Conservation (phyloP, 2,113 vertebrate species). For the Xenopus laevis region DNA sequence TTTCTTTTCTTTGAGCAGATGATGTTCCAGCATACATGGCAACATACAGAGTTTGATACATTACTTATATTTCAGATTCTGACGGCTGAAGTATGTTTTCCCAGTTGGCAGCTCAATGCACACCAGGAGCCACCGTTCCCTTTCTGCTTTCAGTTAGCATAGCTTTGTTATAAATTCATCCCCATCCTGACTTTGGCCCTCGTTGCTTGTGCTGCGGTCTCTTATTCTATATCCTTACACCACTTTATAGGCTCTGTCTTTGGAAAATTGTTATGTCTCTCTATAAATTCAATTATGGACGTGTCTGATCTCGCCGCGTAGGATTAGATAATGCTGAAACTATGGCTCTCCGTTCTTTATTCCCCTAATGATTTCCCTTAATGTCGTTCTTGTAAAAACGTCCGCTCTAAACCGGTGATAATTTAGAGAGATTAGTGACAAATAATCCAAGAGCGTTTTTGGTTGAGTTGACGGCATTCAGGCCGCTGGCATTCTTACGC, state of each 20-base stretch:
- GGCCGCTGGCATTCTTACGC: slow-evolving; percentile 4
- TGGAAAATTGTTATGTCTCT: background rate
- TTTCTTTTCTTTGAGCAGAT: too few species aligned
- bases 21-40: too few species aligned
- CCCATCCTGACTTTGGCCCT: background rate
- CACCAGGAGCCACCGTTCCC: background rate
- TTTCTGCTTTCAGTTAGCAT: background rate
- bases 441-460: background rate
- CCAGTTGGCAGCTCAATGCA: too few species aligned
- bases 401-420: background rate
- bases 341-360: background rate
- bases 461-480: background rate
- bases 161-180: background rate
- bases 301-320: background rate
- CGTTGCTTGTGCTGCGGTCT: background rate
- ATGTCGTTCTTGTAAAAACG: background rate
- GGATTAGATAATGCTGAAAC: background rate
- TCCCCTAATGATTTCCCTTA: background rate
- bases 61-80: too few species aligned
- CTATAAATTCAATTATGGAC: background rate
- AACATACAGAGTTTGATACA: too few species aligned
- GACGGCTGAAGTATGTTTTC: too few species aligned
- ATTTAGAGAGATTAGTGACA: background rate
- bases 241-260: background rate
- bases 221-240: background rate